Conservation (phyloP, 2,888 invertebrate species). For the Congeria kusceri region DNA sequence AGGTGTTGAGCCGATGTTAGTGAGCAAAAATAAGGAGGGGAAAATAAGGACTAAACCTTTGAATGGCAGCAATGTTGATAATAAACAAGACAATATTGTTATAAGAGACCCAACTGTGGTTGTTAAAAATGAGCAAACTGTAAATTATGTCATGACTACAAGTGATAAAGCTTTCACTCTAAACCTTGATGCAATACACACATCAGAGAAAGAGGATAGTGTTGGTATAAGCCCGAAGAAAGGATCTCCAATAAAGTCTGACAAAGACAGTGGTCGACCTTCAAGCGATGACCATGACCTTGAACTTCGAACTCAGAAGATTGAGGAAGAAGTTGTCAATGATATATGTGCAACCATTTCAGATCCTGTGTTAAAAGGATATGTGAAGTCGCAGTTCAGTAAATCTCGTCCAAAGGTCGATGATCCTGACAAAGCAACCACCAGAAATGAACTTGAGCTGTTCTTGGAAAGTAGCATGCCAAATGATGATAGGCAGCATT, state of each 20-base stretch:
- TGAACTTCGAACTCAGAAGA: slow-evolving; percentile 44
- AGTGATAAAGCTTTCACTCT: slow-evolving; percentile 47
- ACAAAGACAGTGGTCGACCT: slow-evolving; percentile 72
- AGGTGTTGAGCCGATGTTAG: slow-evolving; percentile 74
- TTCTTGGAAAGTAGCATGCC: neutral
- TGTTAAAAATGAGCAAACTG: slow-evolving; percentile 10
- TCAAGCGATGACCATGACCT: slow-evolving; percentile 69
- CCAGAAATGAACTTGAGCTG: neutral
- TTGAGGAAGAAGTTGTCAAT: slow-evolving; percentile 69
- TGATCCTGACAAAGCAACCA: slow-evolving; percentile 12
- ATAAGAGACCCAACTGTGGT: slow-evolving; percentile 1
- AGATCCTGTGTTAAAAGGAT: slow-evolving; percentile 76
- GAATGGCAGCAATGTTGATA: slow-evolving; percentile 11
- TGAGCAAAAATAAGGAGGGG: slow-evolving; percentile 66
- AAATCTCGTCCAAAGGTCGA: slow-evolving; percentile 17
- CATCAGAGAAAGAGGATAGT: slow-evolving; percentile 33
- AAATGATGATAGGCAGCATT: neutral
- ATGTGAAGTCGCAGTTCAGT: slow-evolving; percentile 72
- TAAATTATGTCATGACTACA: slow-evolving; percentile 44
- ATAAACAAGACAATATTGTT: slow-evolving; percentile 12
- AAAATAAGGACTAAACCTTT: slow-evolving; percentile 54
- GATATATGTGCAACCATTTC: slow-evolving; percentile 73
- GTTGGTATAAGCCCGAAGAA: slow-evolving; percentile 17
- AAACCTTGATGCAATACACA: slow-evolving; percentile 49
- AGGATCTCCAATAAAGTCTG: slow-evolving; percentile 63